A percentile compares a stretch with the other conserved stretches of the same genome.
phyloP scores from a whole-genome alignment of 2,797 vertebrate species.

The Acanthurus leucopareius region DNA sequence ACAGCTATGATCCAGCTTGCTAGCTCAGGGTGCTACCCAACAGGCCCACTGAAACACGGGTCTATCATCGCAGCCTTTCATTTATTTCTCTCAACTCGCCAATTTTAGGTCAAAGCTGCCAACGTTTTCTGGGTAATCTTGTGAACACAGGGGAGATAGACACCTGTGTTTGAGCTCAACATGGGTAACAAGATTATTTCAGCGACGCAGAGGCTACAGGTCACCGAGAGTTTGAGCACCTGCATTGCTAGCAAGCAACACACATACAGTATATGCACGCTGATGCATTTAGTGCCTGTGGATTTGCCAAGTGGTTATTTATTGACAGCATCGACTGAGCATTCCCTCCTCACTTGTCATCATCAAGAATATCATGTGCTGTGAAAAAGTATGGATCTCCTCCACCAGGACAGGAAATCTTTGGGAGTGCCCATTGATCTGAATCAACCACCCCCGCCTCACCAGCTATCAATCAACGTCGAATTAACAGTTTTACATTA shows the following conservation, averaged over 20 bases:
- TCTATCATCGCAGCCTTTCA: constrained; percentile 36
- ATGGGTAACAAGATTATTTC: constrained; percentile 42
- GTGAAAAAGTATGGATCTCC: constrained; percentile 78
- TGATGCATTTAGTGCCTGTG: constrained; percentile 36
- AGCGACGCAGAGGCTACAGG: constrained; percentile 23
- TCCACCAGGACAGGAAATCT: constrained; percentile 78
- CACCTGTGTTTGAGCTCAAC: constrained; percentile 59
- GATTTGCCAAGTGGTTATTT: constrained; percentile 70
- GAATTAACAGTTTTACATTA: constrained; percentile 76
- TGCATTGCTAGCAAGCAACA: constrained; percentile 31
- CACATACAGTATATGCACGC: constrained; percentile 11
- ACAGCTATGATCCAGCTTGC: constrained; percentile 62
- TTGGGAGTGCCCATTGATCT: constrained; percentile 76
- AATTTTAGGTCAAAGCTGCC: constrained; percentile 38
- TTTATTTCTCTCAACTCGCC: constrained; percentile 34
- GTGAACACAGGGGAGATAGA: constrained; percentile 44
- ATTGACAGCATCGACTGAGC: constrained; percentile 72
- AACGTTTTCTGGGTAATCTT: constrained; percentile 50
- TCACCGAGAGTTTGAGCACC: constrained; percentile 48
- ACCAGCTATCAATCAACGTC: constrained; percentile 76
- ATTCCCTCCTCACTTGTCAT: constrained; percentile 77
- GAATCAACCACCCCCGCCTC: constrained; percentile 61
- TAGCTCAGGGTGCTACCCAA: constrained; percentile 45
- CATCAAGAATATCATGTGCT: constrained; percentile 79
- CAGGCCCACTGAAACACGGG: constrained; percentile 38